Percentiles rank a stretch among this genome's conserved stretches.
phyloP scores from a whole-genome alignment of 2,888 invertebrate species.

The Cynaeus angustus region DNA sequence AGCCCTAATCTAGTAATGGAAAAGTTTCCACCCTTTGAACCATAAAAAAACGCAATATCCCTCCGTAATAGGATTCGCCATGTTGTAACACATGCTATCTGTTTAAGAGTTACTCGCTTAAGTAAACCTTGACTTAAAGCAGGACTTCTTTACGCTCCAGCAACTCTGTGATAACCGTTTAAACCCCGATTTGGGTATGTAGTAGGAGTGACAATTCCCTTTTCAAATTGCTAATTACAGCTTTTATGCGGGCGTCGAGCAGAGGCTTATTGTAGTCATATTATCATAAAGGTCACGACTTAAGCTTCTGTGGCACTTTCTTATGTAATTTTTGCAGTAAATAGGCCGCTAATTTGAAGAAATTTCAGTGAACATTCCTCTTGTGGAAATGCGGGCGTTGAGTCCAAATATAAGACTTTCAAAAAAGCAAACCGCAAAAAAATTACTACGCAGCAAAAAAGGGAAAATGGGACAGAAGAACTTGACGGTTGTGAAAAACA shows the following conservation, averaged over 20 bases:
- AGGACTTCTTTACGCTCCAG: neutral
- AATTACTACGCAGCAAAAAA: neutral
- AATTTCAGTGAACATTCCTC: neutral
- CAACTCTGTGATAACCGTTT: constrained; percentile 10
- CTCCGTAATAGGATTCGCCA: no score
- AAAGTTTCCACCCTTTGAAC: no score
- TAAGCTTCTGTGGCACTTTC: neutral
- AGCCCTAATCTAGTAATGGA: no score
- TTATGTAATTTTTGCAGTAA: constrained; percentile 29
- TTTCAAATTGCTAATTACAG: constrained; percentile 28
- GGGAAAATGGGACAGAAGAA: neutral
- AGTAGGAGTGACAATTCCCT: constrained; percentile 11
- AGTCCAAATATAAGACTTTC: neutral
- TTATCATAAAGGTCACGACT: constrained; percentile 22
- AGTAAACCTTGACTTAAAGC: neutral
- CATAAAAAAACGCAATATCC: no score
- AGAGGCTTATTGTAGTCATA: constrained; percentile 20
- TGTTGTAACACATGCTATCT: no score
- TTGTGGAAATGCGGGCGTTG: neutral
- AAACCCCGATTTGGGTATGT: constrained; percentile 19
- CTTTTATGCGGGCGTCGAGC: constrained; percentile 11
- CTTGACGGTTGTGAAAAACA: neutral
- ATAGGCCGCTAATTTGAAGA: neutral
- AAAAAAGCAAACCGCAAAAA: neutral
- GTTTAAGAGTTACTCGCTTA: no score